Base-by-base conservation (phyloP, 2,797 vertebrate genomes). In the Etheostoma nigrum region DNA sequence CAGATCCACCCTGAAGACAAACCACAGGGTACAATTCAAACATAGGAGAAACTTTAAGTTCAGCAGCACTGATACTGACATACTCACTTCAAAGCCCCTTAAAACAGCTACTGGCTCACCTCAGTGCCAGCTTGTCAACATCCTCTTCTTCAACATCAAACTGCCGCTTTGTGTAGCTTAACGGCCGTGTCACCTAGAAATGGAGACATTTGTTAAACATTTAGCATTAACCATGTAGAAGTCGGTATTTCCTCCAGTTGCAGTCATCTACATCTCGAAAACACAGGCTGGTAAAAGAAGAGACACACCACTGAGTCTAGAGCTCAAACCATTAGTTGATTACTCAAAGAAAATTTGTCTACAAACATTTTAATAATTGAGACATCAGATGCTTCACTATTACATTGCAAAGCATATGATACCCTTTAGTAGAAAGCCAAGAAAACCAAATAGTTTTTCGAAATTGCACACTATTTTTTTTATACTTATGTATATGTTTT, bases 101-200 rank as follows among this genome's bases (percentile, higher is more conserved):
- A 49, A 72, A 55, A 71, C 13, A 23, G 19, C 36, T 6, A 4
- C 19, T 2, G 21, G 16, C 92, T 86, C 91, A 99, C 98, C 97
- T 97, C 84, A 99, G 94, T 1, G 98, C 97, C 86, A 99, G 95
- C 90, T 98, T 99, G 91, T 99, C 98, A 48, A 99, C 96, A 54
- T 99, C 97, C 83, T 99, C 97, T 71, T 99, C 98, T 93, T 99
- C 98, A 54, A 99, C 97, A 71, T 99, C 98, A 83, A 99, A 99
- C 85, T 99, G 97, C 23, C 97, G 96, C 86, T 96, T 98, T 80
- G 96, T 98, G 94, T 97, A 98, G 93, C 97, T 99, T 77, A 97
- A 95, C 3, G 97, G 98, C 78, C 96, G 96, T 51, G 96, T 99
- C 81, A 99, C 96, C 98, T 99, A 79, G 42, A 66, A 36, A 72